Evolutionary conservation across 2,113 vertebrate species (phyloP), one percentile per base, ranked within the genome.

Genomic region (Sinocyclocheilus grahami): DNA sequence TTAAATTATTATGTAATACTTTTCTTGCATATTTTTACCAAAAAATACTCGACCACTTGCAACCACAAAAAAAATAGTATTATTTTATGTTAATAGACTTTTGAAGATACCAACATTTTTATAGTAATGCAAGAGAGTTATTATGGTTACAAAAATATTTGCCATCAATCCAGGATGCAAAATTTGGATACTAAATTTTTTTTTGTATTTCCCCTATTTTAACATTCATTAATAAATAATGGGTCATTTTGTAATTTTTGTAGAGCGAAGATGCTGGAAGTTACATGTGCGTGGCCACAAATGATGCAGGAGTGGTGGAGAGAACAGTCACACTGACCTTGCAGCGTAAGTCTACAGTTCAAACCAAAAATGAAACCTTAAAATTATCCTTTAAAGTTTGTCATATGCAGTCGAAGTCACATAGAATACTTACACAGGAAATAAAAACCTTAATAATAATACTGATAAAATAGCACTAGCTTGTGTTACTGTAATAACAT

Each of bases 241-340:
- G 13, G 2, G 48, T 42, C 30, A 33, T 33, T 33, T 78, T 80
- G 86, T 86, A 9, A 33, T 16, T 84, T 46, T 24, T 58, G 4
- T 83, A 99, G 98, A 96, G 94, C 75, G 98, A 99, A 93, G 98
- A 99, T 91, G 96, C 97, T 5, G 98, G 97, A 42, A 97, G 94
- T 91, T 99, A 99, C 85, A 95, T 95, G n/a, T 99, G 98, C 0
- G 93, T 99, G 76, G 98, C 98, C 13, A 95, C 97, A 82, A 99
- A 99, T 0, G 97, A 98, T 1, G 98, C 95, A 0, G 98, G 98
- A 0, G 93, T 94, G 39, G 96, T 97, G 86, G 96, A 98, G 86
- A 96, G 96, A 84, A 97, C 95, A 30, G 93, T 99, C 88, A 97
- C 94, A 0, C 94, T 99, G 3, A 98, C 94, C 0, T 90, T 99